Conservation (phyloP, 1,140 invertebrate genomes). For the Drosophila elegans region DNA sequence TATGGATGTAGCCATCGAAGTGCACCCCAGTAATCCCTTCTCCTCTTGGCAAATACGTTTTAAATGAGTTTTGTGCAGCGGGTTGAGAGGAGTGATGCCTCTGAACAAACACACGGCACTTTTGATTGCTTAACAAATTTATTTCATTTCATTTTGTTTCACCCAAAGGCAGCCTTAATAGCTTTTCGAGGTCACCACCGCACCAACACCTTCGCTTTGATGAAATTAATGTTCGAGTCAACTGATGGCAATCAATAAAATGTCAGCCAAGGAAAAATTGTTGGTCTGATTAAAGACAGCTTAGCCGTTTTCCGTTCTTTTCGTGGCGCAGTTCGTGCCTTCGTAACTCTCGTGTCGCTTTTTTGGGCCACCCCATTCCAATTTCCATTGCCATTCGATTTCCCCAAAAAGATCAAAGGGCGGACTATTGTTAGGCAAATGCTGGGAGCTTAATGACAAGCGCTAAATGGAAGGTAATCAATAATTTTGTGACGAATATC, state of each 20-base stretch:
- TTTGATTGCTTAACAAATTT: slow-evolving; percentile 27
- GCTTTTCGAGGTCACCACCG: slow-evolving; percentile 19
- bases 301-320: slow-evolving; percentile 6
- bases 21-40: not conserved
- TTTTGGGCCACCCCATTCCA: too few species aligned
- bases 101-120: not conserved
- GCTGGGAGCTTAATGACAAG: slow-evolving; percentile 28
- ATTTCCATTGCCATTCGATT: not conserved
- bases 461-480: slow-evolving; percentile 32
- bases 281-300: slow-evolving; percentile 59
- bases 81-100: not conserved
- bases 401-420: slow-evolving; percentile 40
- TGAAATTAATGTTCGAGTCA: slow-evolving; percentile 60
- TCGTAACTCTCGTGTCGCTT: not conserved
- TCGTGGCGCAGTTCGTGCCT: slow-evolving; percentile 3
- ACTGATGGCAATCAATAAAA: slow-evolving; percentile 67
- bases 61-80: slow-evolving; percentile 27
- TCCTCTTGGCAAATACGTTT: slow-evolving; percentile 5
- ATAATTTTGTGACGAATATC: slow-evolving; percentile 18
- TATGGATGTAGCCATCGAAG: not conserved
- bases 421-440: slow-evolving; percentile 22
- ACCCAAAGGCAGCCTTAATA: slow-evolving; percentile 2
- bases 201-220: slow-evolving; percentile 14
- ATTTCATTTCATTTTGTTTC: slow-evolving; percentile 6
- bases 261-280: slow-evolving; percentile 56